Conservation (phyloP, 64 coral and sea anemone genomes). For the Stichodactyla helianthus region DNA sequence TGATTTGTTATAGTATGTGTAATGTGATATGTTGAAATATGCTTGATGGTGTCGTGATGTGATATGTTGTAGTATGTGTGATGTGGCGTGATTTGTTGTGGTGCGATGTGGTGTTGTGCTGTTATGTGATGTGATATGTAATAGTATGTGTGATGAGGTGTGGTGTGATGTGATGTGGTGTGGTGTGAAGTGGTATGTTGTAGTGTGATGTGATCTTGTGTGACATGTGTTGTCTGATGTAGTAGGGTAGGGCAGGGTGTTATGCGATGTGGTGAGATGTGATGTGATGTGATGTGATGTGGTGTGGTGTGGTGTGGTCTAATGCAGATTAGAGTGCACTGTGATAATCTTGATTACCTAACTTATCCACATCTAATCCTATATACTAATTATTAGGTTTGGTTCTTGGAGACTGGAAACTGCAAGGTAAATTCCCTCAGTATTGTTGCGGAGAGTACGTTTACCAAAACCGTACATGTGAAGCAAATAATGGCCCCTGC, state of each 20-base stretch:
- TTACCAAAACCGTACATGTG: not conserved
- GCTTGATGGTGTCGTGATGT: not conserved
- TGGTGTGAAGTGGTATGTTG: not conserved
- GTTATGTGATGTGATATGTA: no score
- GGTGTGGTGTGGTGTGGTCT: not conserved
- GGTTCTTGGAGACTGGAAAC: not conserved
- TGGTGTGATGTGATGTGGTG: no score
- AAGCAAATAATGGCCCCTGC: not conserved
- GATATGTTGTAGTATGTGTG: not conserved
- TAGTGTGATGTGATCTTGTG: not conserved
- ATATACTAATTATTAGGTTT: not conserved
- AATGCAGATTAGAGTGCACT: not conserved
- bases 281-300: not conserved
- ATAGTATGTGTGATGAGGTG: no score
- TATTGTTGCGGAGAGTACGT: not conserved
- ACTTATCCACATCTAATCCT: not conserved
- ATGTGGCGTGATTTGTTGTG: not conserved
- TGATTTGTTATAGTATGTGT: no score
- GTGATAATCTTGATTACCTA: not conserved
- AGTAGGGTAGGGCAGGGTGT: not conserved
- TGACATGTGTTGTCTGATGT: not conserved
- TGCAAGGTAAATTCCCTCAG: not conserved
- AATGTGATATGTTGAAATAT: no score
- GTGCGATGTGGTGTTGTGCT: not conserved
- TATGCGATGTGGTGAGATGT: not conserved